Percentiles rank a stretch among this genome's conserved stretches.
These are phyloP conservation scores for Tinamus major DNA, from an alignment of 2,797 vertebrate genomes.

Conservation along the genomic window DNA sequence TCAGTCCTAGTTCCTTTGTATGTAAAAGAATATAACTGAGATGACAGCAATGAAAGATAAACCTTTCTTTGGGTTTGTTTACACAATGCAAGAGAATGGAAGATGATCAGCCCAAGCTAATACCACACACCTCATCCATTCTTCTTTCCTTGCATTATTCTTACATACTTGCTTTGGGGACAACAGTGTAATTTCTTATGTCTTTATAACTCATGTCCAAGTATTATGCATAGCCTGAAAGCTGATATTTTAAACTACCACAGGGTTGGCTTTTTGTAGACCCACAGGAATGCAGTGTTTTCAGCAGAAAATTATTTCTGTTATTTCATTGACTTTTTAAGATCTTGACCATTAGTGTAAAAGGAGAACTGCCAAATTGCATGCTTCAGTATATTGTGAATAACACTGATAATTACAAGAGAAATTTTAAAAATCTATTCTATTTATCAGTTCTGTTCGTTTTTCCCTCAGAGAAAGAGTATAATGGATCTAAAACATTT, in stretches of 20 bases:
- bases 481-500: neutral
- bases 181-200: neutral
- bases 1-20: neutral
- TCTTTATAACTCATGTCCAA: neutral
- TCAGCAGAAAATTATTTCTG: neutral
- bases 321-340: neutral
- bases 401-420: neutral
- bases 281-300: neutral
- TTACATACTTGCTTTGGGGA: neutral
- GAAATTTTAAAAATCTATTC: neutral
- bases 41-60: neutral
- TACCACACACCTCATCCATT: neutral
- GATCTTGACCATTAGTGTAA: neutral
- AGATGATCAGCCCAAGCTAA: neutral
- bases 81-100: neutral
- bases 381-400: neutral
- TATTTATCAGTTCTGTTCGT: neutral
- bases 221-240: neutral
- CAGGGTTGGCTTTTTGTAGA: neutral
- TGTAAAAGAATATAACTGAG: neutral
- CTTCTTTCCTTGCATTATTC: neutral
- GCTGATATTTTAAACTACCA: neutral
- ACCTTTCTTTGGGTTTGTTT: neutral
- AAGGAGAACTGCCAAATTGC: neutral
- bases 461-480: neutral